Conservation (phyloP, 2,888 invertebrate genomes). For the Tubiluchus corallicola region DNA sequence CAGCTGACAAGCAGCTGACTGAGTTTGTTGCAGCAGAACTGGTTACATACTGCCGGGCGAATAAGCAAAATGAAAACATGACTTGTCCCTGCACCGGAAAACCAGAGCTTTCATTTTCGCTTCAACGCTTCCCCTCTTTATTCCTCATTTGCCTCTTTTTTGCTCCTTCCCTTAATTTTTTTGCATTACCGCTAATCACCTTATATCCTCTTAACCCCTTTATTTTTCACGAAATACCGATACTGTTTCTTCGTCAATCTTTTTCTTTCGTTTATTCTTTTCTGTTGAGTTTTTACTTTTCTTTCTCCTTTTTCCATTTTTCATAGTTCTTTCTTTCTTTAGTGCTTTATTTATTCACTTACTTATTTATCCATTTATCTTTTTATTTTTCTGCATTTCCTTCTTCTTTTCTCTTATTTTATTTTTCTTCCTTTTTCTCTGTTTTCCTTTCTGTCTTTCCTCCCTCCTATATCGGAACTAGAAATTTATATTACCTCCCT, state of each 20-base stretch:
- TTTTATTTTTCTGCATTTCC: not conserved
- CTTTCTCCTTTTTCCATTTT: slow-evolving; percentile 1
- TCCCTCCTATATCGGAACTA: not conserved
- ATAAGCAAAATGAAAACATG: too few species aligned
- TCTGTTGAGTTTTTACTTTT: too few species aligned
- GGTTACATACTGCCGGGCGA: too few species aligned
- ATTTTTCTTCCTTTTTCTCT: slow-evolving; percentile 1
- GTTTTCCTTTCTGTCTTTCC: not conserved
- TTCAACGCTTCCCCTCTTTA: not conserved
- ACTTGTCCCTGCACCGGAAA: too few species aligned
- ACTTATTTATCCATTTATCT: not conserved
- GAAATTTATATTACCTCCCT: not conserved
- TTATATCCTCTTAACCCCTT: too few species aligned
- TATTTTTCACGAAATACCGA: too few species aligned
- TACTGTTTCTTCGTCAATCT: not conserved
- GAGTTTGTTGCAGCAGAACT: too few species aligned
- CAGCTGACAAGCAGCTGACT: too few species aligned
- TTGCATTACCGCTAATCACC: too few species aligned
- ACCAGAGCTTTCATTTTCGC: not conserved
- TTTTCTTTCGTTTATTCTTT: not conserved
- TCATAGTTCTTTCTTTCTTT: not conserved
- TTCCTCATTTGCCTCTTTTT: not conserved
- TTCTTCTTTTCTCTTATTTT: too few species aligned
- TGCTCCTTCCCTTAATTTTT: not conserved
- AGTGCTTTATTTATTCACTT: not conserved